Conservation (phyloP, 1,140 invertebrate genomes). For the Pseudomyrmex flavicornis region DNA sequence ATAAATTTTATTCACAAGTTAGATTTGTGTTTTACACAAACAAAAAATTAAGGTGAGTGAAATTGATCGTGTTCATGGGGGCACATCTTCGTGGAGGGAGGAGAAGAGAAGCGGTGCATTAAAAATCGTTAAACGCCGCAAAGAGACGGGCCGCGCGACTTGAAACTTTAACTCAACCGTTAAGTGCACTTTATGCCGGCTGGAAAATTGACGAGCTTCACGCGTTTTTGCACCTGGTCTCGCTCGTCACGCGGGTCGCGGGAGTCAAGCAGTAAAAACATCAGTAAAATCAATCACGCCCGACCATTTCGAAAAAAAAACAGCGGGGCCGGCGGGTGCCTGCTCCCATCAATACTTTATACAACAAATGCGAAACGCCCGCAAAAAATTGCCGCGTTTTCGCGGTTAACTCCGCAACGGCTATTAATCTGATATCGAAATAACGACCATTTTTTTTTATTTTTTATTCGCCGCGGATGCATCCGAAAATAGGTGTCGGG, state of each 20-base stretch:
- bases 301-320: constrained; percentile 65
- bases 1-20: not conserved
- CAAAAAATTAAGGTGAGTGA: not conserved
- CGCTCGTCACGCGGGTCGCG: constrained; percentile 25
- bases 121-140: constrained; percentile 13
- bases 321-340: constrained; percentile 56
- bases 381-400: constrained; percentile 80
- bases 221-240: constrained; percentile 42
- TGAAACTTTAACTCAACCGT: constrained; percentile 40
- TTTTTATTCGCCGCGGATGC: too few species aligned
- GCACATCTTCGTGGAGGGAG: not conserved
- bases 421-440: constrained; percentile 83
- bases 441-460: constrained; percentile 76
- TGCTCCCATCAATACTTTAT: constrained; percentile 82
- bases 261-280: constrained; percentile 65
- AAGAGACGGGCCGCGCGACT: not conserved
- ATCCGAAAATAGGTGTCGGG: constrained; percentile 32
- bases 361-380: constrained; percentile 82
- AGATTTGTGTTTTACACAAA: not conserved
- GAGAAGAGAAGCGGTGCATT: not conserved
- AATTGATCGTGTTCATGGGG: not conserved
- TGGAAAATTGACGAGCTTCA: constrained; percentile 63
- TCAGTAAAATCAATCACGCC: constrained; percentile 72
- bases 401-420: constrained; percentile 80
- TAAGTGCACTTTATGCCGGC: constrained; percentile 40